A percentile compares a stretch with the other conserved stretches of the same genome.
Conservation (phyloP, 2,888 invertebrate species). For the Chaetogeoica ovagalla region DNA sequence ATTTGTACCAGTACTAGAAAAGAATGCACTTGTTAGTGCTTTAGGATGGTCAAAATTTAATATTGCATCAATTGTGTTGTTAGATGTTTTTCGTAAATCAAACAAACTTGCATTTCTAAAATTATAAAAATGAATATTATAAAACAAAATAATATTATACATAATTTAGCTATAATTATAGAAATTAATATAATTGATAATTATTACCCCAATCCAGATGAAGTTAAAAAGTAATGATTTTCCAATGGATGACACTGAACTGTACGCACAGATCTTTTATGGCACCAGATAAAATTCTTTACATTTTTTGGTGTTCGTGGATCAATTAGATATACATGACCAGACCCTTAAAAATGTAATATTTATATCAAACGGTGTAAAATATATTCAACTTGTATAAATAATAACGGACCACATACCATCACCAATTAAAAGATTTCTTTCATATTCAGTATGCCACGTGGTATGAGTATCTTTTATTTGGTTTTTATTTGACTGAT, state of each 20-base stretch:
- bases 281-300: constrained; percentile 55
- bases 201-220: constrained; percentile 59
- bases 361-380: not conserved
- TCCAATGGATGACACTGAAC: constrained; percentile 60
- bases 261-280: constrained; percentile 58
- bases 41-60: constrained; percentile 56
- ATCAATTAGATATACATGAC: constrained; percentile 59
- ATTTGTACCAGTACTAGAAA: constrained; percentile 60
- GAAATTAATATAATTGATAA: not conserved
- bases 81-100: constrained; percentile 59
- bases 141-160: not conserved
- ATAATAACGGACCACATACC: constrained; percentile 55
- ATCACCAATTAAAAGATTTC: constrained; percentile 59
- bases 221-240: constrained; percentile 59
- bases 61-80: constrained; percentile 56
- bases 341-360: constrained; percentile 56
- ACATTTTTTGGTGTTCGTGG: constrained; percentile 56
- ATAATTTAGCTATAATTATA: not conserved
- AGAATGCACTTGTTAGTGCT: constrained; percentile 60
- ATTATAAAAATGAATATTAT: constrained; percentile 8
- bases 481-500: constrained; percentile 57
- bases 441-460: constrained; percentile 57
- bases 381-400: not conserved
- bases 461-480: constrained; percentile 55
- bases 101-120: constrained; percentile 58